Evolutionary conservation across 2,888 invertebrate genomes (phyloP).

Genomic region (Lissonota sp.): DNA sequence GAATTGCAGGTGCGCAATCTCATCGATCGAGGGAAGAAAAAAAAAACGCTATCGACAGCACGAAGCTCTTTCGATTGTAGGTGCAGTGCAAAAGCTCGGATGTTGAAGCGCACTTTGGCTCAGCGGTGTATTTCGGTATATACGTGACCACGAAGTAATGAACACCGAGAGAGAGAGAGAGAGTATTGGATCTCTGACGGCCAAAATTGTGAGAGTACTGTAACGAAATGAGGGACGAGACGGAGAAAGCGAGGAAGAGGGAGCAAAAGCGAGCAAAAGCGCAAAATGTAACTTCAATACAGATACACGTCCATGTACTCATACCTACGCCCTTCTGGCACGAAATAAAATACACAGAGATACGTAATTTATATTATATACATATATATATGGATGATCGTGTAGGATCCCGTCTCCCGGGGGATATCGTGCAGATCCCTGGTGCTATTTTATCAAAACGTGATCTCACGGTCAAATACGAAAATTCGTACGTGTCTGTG

Average conservation of each 20-base stretch:
- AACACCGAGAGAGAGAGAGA: slow-evolving; percentile 35
- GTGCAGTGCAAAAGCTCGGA: slow-evolving; percentile 7
- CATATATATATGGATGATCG: slow-evolving; percentile 39
- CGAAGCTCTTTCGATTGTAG: neutral
- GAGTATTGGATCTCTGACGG: slow-evolving; percentile 40
- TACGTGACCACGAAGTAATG: slow-evolving; percentile 63
- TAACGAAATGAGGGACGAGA: slow-evolving; percentile 31
- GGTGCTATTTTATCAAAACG: slow-evolving; percentile 82
- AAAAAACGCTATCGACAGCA: neutral
- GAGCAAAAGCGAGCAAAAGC: slow-evolving; percentile 16
- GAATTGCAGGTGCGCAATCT: slow-evolving; percentile 26
- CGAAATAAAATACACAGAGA: slow-evolving; percentile 4
- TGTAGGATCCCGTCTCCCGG: slow-evolving; percentile 46
- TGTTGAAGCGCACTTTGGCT: neutral
- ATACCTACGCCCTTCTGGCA: slow-evolving; percentile 1
- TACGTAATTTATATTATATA: neutral
- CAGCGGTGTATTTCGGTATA: slow-evolving; percentile 26
- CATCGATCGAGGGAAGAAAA: slow-evolving; percentile 16
- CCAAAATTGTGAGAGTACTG: slow-evolving; percentile 17
- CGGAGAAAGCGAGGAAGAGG: slow-evolving; percentile 10
- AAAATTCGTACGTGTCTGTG: slow-evolving; percentile 80
- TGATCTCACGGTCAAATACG: slow-evolving; percentile 80
- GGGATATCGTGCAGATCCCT: slow-evolving; percentile 70
- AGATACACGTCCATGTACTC: neutral
- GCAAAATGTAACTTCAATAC: slow-evolving; percentile 41